phyloP scores from a whole-genome alignment of 2,888 invertebrate species.

The Drosophila kuntzei region DNA sequence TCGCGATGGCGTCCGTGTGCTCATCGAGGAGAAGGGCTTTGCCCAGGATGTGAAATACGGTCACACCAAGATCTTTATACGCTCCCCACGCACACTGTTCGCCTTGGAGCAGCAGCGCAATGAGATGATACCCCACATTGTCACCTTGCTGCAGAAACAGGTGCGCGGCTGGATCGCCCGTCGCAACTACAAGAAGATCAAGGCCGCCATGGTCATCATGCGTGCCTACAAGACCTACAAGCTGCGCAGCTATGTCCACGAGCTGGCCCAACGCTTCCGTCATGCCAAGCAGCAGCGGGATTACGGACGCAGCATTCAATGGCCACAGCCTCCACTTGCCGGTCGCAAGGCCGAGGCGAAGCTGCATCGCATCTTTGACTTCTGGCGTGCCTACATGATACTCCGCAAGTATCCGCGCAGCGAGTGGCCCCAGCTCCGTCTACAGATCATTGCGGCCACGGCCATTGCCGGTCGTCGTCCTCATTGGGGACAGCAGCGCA shows the following conservation, averaged over 20 bases:
- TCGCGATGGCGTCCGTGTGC: constrained; percentile 93
- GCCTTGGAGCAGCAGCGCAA: constrained; percentile 94
- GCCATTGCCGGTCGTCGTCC: constrained; percentile 88
- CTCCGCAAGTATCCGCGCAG: constrained; percentile 91
- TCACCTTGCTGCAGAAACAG: constrained; percentile 97
- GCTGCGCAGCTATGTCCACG: constrained; percentile 89
- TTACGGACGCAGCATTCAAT: constrained; percentile 91
- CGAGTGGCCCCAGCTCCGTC: constrained; percentile 94
- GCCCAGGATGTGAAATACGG: constrained; percentile 96
- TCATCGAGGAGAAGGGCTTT: constrained; percentile 92
- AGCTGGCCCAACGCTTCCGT: constrained; percentile 88
- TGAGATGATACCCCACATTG: constrained; percentile 95
- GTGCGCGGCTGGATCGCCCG: constrained; percentile 94
- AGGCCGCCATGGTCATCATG: constrained; percentile 93
- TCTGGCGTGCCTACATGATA: constrained; percentile 95
- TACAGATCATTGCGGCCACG: constrained; percentile 92
- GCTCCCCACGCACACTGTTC: constrained; percentile 96
- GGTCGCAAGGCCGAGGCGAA: constrained; percentile 88
- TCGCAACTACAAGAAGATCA: constrained; percentile 92
- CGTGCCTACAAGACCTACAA: constrained; percentile 92
- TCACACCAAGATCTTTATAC: constrained; percentile 97
- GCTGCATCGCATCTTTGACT: constrained; percentile 88
- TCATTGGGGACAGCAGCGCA: constrained; percentile 91
- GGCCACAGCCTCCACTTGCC: constrained; percentile 93
- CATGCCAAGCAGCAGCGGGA: constrained; percentile 89